A percentile compares a stretch with the other conserved stretches of the same genome.
These are phyloP conservation scores for Cheilosia grossa DNA, from an alignment of 2,888 invertebrate species.

Conservation along the genomic window DNA sequence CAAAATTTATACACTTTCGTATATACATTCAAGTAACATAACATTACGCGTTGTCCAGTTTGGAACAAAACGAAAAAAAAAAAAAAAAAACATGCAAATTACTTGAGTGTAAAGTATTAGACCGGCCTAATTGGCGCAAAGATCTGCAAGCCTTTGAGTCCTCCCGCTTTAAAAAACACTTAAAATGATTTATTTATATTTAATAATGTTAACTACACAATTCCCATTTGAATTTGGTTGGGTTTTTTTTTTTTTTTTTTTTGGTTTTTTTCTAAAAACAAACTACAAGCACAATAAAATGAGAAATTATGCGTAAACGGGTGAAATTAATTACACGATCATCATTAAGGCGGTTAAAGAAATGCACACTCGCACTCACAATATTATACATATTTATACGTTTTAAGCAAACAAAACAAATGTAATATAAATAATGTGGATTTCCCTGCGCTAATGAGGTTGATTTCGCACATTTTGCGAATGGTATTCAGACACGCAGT, in stretches of 20 bases:
- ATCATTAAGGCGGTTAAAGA: slow-evolving; percentile 40
- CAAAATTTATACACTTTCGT: not conserved
- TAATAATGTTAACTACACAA: slow-evolving; percentile 48
- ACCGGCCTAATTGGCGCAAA: slow-evolving; percentile 51
- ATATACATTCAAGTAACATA: not conserved
- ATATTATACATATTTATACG: slow-evolving; percentile 8
- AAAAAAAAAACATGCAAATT: slow-evolving; percentile 64
- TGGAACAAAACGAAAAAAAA: slow-evolving; percentile 22
- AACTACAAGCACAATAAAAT: not conserved
- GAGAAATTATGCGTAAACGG: slow-evolving; percentile 61
- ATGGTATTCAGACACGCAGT: slow-evolving; percentile 35
- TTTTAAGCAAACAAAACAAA: slow-evolving; percentile 16
- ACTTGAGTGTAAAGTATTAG: slow-evolving; percentile 69
- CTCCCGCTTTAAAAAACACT: slow-evolving; percentile 10
- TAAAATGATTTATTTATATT: slow-evolving; percentile 63
- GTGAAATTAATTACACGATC: slow-evolving; percentile 49
- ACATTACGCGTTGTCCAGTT: not conserved
- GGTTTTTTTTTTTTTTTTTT: slow-evolving; percentile 12
- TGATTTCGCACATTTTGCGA: slow-evolving; percentile 55
- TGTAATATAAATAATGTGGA: slow-evolving; percentile 29
- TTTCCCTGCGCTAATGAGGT: slow-evolving; percentile 55
- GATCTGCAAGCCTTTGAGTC: not conserved
- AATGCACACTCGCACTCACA: slow-evolving; percentile 3
- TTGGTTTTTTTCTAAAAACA: not conserved
- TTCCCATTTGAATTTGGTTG: slow-evolving; percentile 34